These are phyloP conservation scores for Eupeodes corollae DNA, from an alignment of 1,140 invertebrate species.

Conservation along the genomic window DNA sequence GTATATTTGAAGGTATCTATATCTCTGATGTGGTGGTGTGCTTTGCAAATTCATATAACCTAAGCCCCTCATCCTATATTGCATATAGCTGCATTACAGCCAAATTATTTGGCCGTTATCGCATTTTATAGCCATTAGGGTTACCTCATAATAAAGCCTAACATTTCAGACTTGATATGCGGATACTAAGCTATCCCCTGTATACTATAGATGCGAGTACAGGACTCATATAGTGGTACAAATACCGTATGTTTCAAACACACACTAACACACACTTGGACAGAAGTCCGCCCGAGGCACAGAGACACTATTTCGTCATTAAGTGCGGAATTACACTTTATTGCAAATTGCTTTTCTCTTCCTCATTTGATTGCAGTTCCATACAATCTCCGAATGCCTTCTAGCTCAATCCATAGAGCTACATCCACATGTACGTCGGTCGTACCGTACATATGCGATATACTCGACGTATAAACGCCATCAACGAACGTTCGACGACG, in stretches of 20 bases:
- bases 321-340: neutral
- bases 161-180: neutral
- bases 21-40: too few relatives aligned
- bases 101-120: neutral
- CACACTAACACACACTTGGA: neutral
- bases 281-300: neutral
- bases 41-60: neutral
- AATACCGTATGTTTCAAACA: too few relatives aligned
- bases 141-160: neutral
- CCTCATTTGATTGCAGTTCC: neutral
- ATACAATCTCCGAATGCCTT: too few relatives aligned
- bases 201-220: neutral
- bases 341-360: conserved; percentile 1
- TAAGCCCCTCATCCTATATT: neutral
- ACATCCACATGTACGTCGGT: too few relatives aligned
- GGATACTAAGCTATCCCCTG: neutral
- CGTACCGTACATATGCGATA: too few relatives aligned
- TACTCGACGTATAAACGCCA: too few relatives aligned
- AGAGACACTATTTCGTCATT: neutral
- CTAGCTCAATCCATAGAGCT: too few relatives aligned
- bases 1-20: too few relatives aligned
- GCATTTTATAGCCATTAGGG: neutral
- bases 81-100: neutral
- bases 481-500: too few relatives aligned
- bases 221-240: neutral